These are phyloP conservation scores for Eonycteris spelaea DNA, from an alignment of 2,113 vertebrate species.

Conservation along the genomic window DNA sequence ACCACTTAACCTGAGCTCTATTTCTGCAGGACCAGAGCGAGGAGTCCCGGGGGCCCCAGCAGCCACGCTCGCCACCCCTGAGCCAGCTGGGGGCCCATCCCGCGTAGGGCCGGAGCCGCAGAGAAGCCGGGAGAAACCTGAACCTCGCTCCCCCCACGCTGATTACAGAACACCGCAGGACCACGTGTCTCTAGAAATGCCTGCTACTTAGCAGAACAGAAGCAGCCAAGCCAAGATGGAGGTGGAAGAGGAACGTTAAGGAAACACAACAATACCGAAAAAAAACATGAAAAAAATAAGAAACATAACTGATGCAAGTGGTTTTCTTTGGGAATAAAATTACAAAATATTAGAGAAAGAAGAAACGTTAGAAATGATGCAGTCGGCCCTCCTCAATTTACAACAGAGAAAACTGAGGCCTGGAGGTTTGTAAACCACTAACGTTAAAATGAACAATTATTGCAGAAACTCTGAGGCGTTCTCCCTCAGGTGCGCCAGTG, in stretches of 20 bases:
- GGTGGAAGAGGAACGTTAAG: neutral
- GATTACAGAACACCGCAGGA: neutral
- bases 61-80: neutral
- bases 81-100: neutral
- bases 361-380: neutral
- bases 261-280: neutral
- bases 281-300: neutral
- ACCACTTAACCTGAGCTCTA: neutral
- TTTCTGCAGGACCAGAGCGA: neutral
- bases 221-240: neutral
- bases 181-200: neutral
- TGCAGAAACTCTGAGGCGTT: neutral
- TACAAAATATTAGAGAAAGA: neutral
- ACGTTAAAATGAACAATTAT: too few relatives aligned
- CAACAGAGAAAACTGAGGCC: neutral
- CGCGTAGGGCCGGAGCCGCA: accelerated
- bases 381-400: neutral
- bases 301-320: neutral
- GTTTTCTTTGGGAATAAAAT: neutral
- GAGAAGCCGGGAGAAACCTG: too few relatives aligned
- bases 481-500: neutral
- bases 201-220: neutral
- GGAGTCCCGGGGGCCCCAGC: neutral
- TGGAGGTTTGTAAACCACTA: neutral
- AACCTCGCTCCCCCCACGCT: neutral